A percentile compares a stretch with the other conserved stretches of the same genome.
These are phyloP conservation scores for Sula dactylatra DNA, from an alignment of 2,113 vertebrate genomes.

Conservation along the genomic window DNA sequence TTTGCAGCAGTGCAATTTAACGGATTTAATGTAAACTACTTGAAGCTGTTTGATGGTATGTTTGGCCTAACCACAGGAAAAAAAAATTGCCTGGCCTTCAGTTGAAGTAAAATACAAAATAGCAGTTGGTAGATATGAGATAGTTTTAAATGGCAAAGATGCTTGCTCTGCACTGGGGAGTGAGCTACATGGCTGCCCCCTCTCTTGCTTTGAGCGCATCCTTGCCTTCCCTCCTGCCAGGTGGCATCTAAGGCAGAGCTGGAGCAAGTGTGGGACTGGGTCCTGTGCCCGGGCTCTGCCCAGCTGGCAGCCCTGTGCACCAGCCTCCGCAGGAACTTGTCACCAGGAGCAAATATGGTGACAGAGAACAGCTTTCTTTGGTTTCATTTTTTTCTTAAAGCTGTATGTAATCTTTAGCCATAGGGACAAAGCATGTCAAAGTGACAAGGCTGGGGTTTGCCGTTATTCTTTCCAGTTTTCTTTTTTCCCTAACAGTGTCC, in stretches of 20 bases:
- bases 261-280: neutral
- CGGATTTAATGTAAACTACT: constrained; percentile 40
- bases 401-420: neutral
- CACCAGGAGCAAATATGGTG: accelerated
- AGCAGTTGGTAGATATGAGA: neutral
- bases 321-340: neutral
- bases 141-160: neutral
- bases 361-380: neutral
- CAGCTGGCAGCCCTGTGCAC: accelerated
- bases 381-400: neutral
- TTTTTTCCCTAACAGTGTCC: neutral
- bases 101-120: neutral
- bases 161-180: neutral
- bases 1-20: constrained; percentile 28
- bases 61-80: neutral
- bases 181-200: neutral
- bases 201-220: neutral
- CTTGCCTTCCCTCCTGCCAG: neutral
- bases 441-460: neutral
- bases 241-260: neutral
- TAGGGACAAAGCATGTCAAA: neutral
- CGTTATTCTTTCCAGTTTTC: accelerated
- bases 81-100: neutral
- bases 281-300: neutral
- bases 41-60: constrained; percentile 25